A percentile compares a stretch with the other conserved stretches of the same genome.
Conservation (phyloP, 2,113 vertebrate species). For the Centropus unirufus region DNA sequence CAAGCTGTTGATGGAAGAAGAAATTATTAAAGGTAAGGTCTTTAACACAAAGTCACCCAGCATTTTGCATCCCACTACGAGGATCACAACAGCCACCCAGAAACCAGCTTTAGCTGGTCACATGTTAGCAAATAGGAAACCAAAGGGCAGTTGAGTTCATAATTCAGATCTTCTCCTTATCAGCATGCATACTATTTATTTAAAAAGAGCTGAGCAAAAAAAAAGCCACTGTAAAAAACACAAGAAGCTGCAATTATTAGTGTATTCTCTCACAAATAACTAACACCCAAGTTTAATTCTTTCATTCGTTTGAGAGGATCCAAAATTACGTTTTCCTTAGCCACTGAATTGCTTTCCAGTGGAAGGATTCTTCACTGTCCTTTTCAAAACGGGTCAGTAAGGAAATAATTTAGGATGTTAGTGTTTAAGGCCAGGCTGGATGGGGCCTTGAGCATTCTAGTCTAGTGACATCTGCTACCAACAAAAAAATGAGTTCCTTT, state of each 20-base stretch:
- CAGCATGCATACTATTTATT: background rate
- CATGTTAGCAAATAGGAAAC: background rate
- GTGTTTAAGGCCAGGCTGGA: too few species aligned
- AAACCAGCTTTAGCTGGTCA: background rate
- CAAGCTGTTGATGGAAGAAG: background rate
- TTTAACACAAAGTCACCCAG: background rate
- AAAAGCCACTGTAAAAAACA: background rate
- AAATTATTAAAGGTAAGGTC: background rate
- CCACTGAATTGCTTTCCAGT: background rate
- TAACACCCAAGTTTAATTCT: background rate
- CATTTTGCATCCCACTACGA: background rate
- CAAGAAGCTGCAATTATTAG: background rate
- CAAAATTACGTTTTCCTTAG: background rate
- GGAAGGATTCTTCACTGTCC: background rate
- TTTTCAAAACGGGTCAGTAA: background rate
- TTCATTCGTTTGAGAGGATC: background rate
- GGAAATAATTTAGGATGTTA: background rate
- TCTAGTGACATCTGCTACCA: too few species aligned
- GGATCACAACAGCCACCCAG: background rate
- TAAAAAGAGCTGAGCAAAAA: background rate
- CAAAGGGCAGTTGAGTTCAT: background rate
- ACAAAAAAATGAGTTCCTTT: too few species aligned
- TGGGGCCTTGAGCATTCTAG: too few species aligned
- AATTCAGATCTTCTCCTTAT: background rate
- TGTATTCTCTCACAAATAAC: background rate